These are phyloP conservation scores for Glossophaga mutica DNA, from an alignment of 2,797 vertebrate species.

Conservation along the genomic window DNA sequence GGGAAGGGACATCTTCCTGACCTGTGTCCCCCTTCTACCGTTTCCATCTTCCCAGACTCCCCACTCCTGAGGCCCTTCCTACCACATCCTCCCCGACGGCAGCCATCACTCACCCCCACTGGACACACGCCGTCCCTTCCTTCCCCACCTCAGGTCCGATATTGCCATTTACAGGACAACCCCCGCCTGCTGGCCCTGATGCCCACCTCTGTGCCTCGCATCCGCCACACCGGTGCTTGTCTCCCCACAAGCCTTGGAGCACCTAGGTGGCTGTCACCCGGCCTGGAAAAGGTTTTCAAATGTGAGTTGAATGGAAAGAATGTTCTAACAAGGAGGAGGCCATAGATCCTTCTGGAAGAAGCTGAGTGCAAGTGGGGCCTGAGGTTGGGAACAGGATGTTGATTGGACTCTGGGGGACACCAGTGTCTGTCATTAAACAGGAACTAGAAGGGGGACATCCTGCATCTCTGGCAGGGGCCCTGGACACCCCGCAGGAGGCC, in stretches of 20 bases:
- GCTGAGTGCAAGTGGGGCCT: not conserved
- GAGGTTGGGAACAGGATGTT: not conserved
- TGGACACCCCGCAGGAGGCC: not conserved
- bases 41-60: not conserved
- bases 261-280: not conserved
- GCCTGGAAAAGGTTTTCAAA: not conserved
- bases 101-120: not conserved
- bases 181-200: not conserved
- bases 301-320: not conserved
- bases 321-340: not conserved
- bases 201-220: not conserved
- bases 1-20: not conserved
- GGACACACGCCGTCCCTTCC: not conserved
- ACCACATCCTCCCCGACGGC: accelerated
- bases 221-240: not conserved
- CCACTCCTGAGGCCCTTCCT: not conserved
- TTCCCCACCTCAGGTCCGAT: not conserved
- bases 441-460: not conserved
- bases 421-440: not conserved
- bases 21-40: not conserved
- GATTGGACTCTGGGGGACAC: not conserved
- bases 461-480: not conserved
- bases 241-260: not conserved
- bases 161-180: not conserved
- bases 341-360: not conserved